Conservation (phyloP, 2,797 vertebrate genomes). For the Gymnocypris eckloni region DNA sequence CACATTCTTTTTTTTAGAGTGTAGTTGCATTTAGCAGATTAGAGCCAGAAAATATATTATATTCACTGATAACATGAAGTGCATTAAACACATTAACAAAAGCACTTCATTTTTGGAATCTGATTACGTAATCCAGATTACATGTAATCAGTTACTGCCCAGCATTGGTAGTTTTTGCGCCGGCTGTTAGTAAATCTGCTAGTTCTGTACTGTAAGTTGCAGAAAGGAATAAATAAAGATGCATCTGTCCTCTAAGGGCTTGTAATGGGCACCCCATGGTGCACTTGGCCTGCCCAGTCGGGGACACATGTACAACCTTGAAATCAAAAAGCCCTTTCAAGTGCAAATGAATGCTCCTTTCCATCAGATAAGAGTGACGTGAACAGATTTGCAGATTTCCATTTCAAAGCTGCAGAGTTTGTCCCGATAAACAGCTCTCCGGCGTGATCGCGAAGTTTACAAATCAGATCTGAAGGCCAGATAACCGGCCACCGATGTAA, state of each 20-base stretch:
- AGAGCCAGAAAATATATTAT: not conserved
- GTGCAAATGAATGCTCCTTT: slow-evolving; percentile 49
- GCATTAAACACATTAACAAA: not conserved
- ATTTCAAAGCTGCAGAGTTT: slow-evolving; percentile 50
- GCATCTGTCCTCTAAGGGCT: not conserved
- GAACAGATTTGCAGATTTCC: slow-evolving; percentile 52
- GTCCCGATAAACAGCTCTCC: slow-evolving; percentile 43
- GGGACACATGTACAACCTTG: slow-evolving; percentile 30
- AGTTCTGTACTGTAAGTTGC: not conserved
- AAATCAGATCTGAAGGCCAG: slow-evolving; percentile 39
- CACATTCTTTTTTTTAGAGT: too few species aligned
- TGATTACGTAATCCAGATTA: not conserved
- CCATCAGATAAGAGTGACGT: slow-evolving; percentile 52
- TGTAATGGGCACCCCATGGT: slow-evolving; percentile 2
- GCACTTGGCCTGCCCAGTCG: not conserved
- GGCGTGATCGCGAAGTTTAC: slow-evolving; percentile 33
- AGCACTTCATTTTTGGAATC: not conserved
- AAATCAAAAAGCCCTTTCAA: slow-evolving; percentile 46
- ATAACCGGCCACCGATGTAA: not conserved
- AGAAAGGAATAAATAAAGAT: slow-evolving; percentile 10
- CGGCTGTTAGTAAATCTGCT: not conserved
- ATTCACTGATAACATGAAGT: not conserved
- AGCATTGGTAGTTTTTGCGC: not conserved
- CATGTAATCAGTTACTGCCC: not conserved
- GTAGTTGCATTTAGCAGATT: not conserved